Base-by-base conservation (phyloP, 2,797 vertebrate species). In the Neosilurus mollespiculum region DNA sequence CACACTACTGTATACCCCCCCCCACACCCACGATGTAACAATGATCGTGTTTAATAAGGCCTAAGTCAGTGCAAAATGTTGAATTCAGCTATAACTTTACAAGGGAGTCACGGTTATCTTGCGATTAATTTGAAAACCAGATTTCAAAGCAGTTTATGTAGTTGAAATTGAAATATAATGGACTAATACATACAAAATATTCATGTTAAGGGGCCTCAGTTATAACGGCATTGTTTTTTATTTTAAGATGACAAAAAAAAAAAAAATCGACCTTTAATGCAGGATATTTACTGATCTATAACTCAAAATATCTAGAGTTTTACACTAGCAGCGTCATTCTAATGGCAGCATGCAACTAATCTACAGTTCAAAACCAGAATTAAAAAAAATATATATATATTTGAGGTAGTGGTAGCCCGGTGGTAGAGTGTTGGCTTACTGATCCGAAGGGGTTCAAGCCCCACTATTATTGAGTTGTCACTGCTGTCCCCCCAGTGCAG, bases 101-200 rank as follows among this genome's bases (percentile, higher is more conserved):
- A 24, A 24, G 49, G 56, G 14, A 69, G 58, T 65, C 80, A 80
- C 26, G 15, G 26, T 54, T 65, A 34, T 11, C 22, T 37, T 54
- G 53, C 51, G 43, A 26, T 56, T 80, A 37, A 65, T 37, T 24
- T 61, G 22, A 80, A 83, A 75, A 18, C 22, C 56, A 30, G 61
- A 80, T 72, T 66, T 81, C 65, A 78, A 78, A 65, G 70, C 43
- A 70, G 37, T 70, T 70, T 49, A 22, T 37, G 20, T 49, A 69
- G 43, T 71, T 70, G 53, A 76, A 12, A 70, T 71, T 80, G 67
- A 64, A 11, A 72, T 34, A 64, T 64, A 81, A 80, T 66, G n/a
- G 34, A 51, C 26, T 66, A 81, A 59, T 65, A 15, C 73, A 69
- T 43, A 24, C 43, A 83, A 78, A 82, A 87, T 71, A 77, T 54